Conservation (phyloP, 2,113 vertebrate genomes). For the Grantiella picta region DNA sequence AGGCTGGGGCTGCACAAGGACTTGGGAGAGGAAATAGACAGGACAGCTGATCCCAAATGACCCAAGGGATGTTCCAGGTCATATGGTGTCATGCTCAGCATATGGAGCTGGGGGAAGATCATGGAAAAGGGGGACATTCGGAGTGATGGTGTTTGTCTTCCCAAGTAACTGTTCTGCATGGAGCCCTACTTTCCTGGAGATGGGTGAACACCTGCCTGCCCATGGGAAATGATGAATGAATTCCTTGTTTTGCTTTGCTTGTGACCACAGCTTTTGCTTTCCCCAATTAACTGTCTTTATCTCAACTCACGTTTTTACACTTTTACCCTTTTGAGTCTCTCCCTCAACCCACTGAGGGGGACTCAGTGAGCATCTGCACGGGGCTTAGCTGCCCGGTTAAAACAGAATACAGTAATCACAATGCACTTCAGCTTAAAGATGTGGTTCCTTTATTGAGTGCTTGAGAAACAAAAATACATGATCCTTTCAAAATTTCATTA, state of each 20-base stretch:
- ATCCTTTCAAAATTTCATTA: not conserved
- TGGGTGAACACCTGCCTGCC: not conserved
- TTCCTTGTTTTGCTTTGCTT: not conserved
- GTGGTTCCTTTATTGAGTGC: not conserved
- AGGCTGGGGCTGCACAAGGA: not conserved
- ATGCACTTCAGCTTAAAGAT: not conserved
- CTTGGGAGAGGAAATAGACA: not conserved
- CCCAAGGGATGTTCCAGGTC: not conserved
- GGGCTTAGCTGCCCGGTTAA: not conserved
- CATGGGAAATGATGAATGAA: not conserved
- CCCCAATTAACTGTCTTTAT: not conserved
- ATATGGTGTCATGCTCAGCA: not conserved
- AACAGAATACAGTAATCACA: not conserved
- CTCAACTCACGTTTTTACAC: not conserved
- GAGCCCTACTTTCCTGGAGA: not conserved
- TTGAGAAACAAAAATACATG: not conserved
- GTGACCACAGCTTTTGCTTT: not conserved
- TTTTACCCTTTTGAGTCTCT: not conserved
- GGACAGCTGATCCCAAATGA: not conserved
- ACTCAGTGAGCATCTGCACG: accelerated
- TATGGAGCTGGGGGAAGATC: not conserved
- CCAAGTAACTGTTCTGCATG: accelerated
- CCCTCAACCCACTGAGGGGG: accelerated
- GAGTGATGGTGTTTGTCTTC: not conserved
- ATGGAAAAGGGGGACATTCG: accelerated